Evolutionary conservation across 2,888 invertebrate genomes (phyloP).

Genomic region (Tetragnatha montana): DNA sequence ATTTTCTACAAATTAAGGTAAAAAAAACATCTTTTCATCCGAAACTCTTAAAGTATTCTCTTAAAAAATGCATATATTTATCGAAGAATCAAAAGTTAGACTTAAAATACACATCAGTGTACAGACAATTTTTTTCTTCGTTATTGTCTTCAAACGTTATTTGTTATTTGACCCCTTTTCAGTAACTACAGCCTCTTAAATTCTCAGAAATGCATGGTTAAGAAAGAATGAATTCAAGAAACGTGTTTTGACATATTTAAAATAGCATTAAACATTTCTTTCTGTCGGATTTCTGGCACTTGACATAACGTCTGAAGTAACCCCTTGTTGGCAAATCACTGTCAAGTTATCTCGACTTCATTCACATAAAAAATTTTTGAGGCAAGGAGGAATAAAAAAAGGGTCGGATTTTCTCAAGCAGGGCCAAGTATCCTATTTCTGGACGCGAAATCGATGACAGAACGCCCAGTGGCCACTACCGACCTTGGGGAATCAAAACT

Average conservation of each 20-base stretch:
- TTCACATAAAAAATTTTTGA: conserved; percentile 5
- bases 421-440: conserved; percentile 8
- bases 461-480: conserved; percentile 29
- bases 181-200: neutral
- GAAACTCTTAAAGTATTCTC: too few relatives aligned
- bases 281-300: neutral
- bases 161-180: too few relatives aligned
- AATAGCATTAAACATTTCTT: neutral
- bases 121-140: too few relatives aligned
- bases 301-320: conserved; percentile 26
- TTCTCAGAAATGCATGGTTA: neutral
- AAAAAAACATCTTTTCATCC: too few relatives aligned
- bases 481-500: conserved; percentile 57
- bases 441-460: conserved; percentile 51
- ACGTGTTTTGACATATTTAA: neutral
- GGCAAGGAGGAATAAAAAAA: neutral
- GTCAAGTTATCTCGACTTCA: conserved; percentile 13
- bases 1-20: too few relatives aligned
- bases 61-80: too few relatives aligned
- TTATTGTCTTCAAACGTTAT: too few relatives aligned
- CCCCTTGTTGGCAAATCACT: conserved; percentile 25
- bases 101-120: too few relatives aligned
- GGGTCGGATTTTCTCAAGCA: neutral
- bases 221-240: neutral
- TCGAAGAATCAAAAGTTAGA: too few relatives aligned